Evolutionary conservation across 2,113 vertebrate species (phyloP).

Genomic region (Dendrocopos noguchii): DNA sequence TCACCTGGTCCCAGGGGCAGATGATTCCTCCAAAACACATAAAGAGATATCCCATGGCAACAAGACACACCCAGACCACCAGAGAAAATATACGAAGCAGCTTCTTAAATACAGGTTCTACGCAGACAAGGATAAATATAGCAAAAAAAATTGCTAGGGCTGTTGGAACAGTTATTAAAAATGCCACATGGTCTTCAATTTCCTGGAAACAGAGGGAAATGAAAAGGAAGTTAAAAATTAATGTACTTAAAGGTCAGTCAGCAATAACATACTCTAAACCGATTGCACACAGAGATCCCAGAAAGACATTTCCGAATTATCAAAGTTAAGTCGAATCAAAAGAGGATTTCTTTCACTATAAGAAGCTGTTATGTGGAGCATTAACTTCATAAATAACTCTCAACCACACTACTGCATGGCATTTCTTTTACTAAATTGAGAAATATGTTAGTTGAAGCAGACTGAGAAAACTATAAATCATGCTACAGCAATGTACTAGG

Average conservation of each 20-base stretch:
- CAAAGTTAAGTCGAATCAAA: background rate
- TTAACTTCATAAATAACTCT: background rate
- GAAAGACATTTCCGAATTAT: background rate
- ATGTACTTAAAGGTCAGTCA: background rate
- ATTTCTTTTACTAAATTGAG: background rate
- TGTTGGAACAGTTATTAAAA: conserved; percentile 95
- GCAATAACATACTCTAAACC: background rate
- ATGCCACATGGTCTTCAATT: conserved; percentile 92
- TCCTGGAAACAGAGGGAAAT: conserved; percentile 79
- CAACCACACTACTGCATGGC: background rate
- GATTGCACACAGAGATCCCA: background rate
- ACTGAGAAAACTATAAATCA: background rate
- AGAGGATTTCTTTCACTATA: background rate
- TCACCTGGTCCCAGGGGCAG: conserved; percentile 98
- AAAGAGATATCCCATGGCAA: conserved; percentile 97
- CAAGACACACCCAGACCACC: conserved; percentile 94
- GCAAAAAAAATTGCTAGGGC: conserved; percentile 95
- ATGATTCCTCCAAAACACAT: conserved; percentile 96
- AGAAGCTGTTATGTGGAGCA: background rate
- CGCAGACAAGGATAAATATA: conserved; percentile 95
- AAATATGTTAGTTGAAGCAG: background rate
- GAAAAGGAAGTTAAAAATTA: conserved; percentile 23
- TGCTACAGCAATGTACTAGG: background rate
- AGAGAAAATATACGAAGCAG: conserved; percentile 92
- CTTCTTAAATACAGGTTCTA: conserved; percentile 96